Base-by-base conservation (phyloP, 2,797 vertebrate genomes). In the Vespertilio murinus region DNA sequence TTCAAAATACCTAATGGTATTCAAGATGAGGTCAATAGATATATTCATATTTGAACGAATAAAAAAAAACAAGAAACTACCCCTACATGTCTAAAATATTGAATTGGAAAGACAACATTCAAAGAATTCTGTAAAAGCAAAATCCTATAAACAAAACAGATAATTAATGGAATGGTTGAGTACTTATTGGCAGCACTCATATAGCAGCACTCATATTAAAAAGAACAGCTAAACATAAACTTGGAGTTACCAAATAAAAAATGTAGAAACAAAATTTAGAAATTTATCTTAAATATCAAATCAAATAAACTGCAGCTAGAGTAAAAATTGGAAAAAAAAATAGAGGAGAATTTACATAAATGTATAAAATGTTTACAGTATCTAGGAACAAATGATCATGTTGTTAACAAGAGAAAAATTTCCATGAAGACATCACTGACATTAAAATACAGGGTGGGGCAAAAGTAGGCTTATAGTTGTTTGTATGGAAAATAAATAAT, bases 81-180 rank as follows among this genome's bases (percentile, higher is more conserved):
- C 73, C 6, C 2, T 42, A 38, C 28, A 59, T 77, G 5, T 42
- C 42, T 45, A 90, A 61, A 83, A 80, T 56, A 16, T 33, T 77
- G 35, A 67, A 83, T 42, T 65, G 6, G 30, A 73, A 42, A 65
- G 3, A 61, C 1, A 35, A 35, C 30, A 18, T 82, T 89, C 16
- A 84, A 13, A 38, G 6, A 45, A 77, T 78, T 84, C n/a, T 2
- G 49, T 69, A 75, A 67, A n/a, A 84, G 13, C 8, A 89, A 93
- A 91, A 59, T n/a, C 45, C 30, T 74, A 20, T 83, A 88, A 77
- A 83, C 42, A 81, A 94, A 94, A n/a, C 6, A 69, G 77, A 81
- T 69, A 59, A 54, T 87, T 6, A 95, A 8, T 12, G 7, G 2
- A 83, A 73, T 28, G 33, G 67, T 13, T 74, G 77, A 52, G 42